Percentiles rank a stretch among this genome's conserved stretches.
Conservation (phyloP, 2,113 vertebrate genomes). For the Miniopterus natalensis region DNA sequence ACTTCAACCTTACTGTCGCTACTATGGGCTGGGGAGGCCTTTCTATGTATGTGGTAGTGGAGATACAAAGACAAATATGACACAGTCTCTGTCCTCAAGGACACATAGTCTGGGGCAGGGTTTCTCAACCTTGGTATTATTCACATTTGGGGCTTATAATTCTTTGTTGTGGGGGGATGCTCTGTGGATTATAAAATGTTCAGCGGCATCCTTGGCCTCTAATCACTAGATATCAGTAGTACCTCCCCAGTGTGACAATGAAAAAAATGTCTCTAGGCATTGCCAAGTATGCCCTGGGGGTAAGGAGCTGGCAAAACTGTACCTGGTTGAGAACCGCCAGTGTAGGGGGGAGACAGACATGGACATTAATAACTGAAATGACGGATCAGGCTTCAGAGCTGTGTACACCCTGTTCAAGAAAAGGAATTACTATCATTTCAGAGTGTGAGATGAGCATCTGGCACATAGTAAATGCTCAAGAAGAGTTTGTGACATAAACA, state of each 20-base stretch:
- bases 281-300: not conserved
- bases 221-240: not conserved
- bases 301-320: not conserved
- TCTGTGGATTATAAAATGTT: not conserved
- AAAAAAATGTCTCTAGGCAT: not conserved
- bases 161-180: not conserved
- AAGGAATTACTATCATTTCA: not conserved
- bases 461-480: not conserved
- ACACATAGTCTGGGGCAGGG: rapidly evolving
- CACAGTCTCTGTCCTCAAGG: not conserved
- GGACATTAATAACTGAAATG: not conserved
- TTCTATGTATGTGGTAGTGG: not conserved
- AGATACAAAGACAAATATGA: not conserved
- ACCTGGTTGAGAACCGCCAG: not conserved
- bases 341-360: not conserved
- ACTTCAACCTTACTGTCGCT: not conserved
- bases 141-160: not conserved
- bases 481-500: not conserved
- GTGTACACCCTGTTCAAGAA: not conserved
- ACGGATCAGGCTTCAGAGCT: not conserved
- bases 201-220: not conserved
- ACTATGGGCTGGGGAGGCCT: not conserved
- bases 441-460: not conserved
- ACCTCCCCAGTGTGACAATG: not conserved
- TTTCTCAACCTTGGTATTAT: not conserved